A percentile compares a stretch with the other conserved stretches of the same genome.
Evolutionary conservation across 2,113 vertebrate species (phyloP).

Genomic region (Oophaga pumilio): DNA sequence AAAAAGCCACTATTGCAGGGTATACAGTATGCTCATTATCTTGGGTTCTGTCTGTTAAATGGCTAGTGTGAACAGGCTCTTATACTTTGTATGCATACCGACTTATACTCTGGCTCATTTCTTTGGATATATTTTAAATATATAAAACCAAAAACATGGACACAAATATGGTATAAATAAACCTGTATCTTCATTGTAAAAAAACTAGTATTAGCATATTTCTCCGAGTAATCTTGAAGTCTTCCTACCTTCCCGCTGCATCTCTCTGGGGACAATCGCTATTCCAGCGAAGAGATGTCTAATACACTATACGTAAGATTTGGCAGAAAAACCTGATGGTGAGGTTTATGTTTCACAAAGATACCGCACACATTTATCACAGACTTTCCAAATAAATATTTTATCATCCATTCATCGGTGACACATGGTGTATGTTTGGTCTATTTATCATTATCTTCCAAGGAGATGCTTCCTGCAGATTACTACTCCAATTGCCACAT

Average conservation of each 20-base stretch:
- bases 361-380: neutral
- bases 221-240: neutral
- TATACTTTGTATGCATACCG: too few species aligned
- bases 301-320: neutral
- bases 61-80: too few species aligned
- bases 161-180: too few species aligned
- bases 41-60: too few species aligned
- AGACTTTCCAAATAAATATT: constrained; percentile 1
- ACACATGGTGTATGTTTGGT: neutral
- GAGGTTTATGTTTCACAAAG: neutral
- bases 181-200: neutral
- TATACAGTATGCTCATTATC: too few species aligned
- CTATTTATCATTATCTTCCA: neutral
- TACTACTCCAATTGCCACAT: neutral
- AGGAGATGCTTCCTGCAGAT: neutral
- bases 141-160: too few species aligned
- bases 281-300: neutral
- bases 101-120: too few species aligned
- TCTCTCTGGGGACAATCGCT: neutral
- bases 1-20: too few species aligned
- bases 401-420: neutral
- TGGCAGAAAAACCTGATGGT: neutral
- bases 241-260: neutral
- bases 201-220: neutral
- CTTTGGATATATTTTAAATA: too few species aligned